A percentile compares a stretch with the other conserved stretches of the same genome.
Evolutionary conservation across 1,140 invertebrate species (phyloP).

Genomic region (Panonychus citri): DNA sequence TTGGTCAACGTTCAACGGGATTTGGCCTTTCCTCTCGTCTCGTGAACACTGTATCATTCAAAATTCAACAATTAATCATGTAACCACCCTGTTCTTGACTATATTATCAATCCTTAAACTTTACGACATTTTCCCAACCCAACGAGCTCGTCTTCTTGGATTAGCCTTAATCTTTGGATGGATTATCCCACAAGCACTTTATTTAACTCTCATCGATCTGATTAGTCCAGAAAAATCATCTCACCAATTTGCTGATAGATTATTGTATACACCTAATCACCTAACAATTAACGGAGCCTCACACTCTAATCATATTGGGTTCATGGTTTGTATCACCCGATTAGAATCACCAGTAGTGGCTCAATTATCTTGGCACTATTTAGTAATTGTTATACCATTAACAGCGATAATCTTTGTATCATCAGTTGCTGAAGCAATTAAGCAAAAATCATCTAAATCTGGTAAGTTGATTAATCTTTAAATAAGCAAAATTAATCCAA

Average conservation of each 20-base stretch:
- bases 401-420: constrained; percentile 12
- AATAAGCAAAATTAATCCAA: no score
- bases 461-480: not conserved
- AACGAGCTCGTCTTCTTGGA: constrained; percentile 3
- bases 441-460: not conserved
- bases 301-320: constrained; percentile 4
- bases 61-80: constrained; percentile 8
- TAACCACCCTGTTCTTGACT: constrained; percentile 10
- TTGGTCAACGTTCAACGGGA: not conserved
- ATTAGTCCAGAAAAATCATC: not conserved
- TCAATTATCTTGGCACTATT: constrained; percentile 14
- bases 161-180: constrained; percentile 3
- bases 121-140: constrained; percentile 4
- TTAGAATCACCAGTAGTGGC: constrained; percentile 9
- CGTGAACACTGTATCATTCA: constrained; percentile 14
- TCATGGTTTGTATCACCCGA: constrained; percentile 14
- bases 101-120: constrained; percentile 10
- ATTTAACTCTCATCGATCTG: constrained; percentile 1
- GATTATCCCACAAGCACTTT: constrained; percentile 13
- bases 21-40: constrained; percentile 11
- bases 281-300: not conserved
- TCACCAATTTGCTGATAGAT: constrained; percentile 3
- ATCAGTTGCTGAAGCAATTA: not conserved
- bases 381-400: constrained; percentile 13
- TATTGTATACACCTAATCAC: not conserved